Conservation (phyloP, 2,113 vertebrate genomes). For the Erythrocercus mccallii region DNA sequence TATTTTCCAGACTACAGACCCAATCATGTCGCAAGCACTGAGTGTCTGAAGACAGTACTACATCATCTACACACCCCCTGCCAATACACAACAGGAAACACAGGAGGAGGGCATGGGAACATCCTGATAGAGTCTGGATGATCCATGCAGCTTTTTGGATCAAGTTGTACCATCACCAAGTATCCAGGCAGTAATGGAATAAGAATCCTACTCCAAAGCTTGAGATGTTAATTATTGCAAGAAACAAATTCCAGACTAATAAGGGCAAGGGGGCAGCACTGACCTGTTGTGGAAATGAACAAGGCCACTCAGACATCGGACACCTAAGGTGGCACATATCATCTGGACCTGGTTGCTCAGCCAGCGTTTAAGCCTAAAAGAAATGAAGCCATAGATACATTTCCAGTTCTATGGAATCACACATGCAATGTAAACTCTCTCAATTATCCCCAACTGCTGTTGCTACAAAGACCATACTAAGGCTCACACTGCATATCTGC, state of each 20-base stretch:
- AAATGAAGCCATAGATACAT: background rate
- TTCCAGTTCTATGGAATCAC: background rate
- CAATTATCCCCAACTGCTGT: background rate
- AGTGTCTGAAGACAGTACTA: background rate
- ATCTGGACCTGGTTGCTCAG: slow-evolving; percentile 88
- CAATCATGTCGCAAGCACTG: background rate
- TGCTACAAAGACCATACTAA: background rate
- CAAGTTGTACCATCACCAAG: background rate
- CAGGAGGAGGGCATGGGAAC: background rate
- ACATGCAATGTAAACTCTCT: background rate
- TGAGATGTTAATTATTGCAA: background rate
- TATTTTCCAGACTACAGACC: background rate
- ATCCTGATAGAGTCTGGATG: background rate
- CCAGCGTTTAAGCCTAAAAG: slow-evolving; percentile 78
- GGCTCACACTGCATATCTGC: background rate
- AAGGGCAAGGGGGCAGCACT: slow-evolving; percentile 3
- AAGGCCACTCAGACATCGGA: slow-evolving; percentile 82
- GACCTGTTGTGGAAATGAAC: slow-evolving; percentile 91
- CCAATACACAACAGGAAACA: background rate
- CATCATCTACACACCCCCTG: background rate
- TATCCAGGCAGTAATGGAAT: background rate
- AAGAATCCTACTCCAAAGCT: background rate
- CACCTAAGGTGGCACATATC: slow-evolving; percentile 86
- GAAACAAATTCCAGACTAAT: background rate
- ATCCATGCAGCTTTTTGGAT: background rate